Percentiles rank a stretch among this genome's conserved stretches.
Conservation (phyloP, 2,797 vertebrate species). For the Hippocampus kuda region DNA sequence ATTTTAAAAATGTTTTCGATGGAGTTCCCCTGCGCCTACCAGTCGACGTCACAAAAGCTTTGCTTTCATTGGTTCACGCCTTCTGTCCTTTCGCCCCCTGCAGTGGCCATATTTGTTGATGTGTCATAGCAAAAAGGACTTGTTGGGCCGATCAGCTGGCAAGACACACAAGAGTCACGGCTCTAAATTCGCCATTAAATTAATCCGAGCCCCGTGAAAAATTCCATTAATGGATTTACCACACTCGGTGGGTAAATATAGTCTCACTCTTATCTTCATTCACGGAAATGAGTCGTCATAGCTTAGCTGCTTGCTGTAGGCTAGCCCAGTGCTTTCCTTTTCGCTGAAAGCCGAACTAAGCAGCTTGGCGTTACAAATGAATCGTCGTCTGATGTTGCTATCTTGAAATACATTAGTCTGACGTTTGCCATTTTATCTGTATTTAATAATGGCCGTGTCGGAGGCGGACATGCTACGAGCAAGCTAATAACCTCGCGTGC, state of each 20-base stretch:
- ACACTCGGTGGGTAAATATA: conserved; percentile 38
- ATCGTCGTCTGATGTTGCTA: neutral
- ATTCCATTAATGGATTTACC: conserved; percentile 44
- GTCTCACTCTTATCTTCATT: neutral
- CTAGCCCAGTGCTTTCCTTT: conserved; percentile 18
- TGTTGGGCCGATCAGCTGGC: conserved; percentile 37
- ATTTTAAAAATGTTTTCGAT: no score
- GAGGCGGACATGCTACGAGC: neutral
- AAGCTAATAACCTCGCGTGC: conserved; percentile 9
- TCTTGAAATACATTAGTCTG: neutral
- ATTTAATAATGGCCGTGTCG: neutral
- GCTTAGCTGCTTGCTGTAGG: neutral
- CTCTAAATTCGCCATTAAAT: conserved; percentile 26
- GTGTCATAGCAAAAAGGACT: conserved; percentile 69
- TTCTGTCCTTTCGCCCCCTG: conserved; percentile 11
- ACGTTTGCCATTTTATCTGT: neutral
- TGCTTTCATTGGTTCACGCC: conserved; percentile 43
- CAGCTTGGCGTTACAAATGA: neutral
- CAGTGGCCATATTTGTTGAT: conserved; percentile 78
- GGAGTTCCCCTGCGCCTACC: neutral
- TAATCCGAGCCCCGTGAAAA: neutral
- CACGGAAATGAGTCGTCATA: neutral
- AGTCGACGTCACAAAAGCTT: conserved; percentile 15
- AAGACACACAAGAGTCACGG: conserved; percentile 5
- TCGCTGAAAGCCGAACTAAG: neutral